A percentile compares a stretch with the other conserved stretches of the same genome.
Conservation (phyloP, 2,113 vertebrate genomes). For the Podarcis muralis region DNA sequence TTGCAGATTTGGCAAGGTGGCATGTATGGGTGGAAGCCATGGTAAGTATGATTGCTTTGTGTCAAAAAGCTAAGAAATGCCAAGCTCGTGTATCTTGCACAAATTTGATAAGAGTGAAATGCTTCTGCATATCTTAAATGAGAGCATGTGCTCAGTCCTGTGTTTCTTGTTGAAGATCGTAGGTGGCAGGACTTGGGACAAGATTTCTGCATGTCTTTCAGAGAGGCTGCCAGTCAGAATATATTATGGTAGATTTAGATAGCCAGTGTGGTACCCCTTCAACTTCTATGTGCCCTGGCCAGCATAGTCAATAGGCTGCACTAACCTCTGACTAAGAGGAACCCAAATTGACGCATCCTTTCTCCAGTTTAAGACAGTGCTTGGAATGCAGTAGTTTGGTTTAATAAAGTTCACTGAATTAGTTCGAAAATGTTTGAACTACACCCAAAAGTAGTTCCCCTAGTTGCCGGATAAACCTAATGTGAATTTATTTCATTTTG, state of each 20-base stretch:
- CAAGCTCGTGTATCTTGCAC: background rate
- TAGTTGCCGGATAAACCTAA: too few species aligned
- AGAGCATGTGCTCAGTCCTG: background rate
- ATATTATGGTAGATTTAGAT: background rate
- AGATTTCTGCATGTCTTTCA: background rate
- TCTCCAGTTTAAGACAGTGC: too few species aligned
- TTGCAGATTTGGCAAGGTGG: slow-evolving; percentile 25
- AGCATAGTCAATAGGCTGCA: background rate
- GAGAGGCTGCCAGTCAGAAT: background rate
- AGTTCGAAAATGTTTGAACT: too few species aligned
- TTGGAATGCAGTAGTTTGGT: too few species aligned
- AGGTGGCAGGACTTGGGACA: background rate
- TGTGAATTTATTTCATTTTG: too few species aligned
- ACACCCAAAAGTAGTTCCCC: too few species aligned
- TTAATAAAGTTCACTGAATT: too few species aligned
- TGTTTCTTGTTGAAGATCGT: background rate
- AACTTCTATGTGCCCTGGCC: too few species aligned
- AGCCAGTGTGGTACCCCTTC: too few species aligned
- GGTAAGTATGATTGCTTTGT: slow-evolving; percentile 46
- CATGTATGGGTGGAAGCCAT: background rate
- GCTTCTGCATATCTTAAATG: background rate
- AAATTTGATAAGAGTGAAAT: background rate
- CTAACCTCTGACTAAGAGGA: background rate
- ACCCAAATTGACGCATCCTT: too few species aligned
- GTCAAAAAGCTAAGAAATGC: background rate